These are phyloP conservation scores for Psettodes erumei DNA, from an alignment of 2,113 vertebrate genomes.

Conservation along the genomic window DNA sequence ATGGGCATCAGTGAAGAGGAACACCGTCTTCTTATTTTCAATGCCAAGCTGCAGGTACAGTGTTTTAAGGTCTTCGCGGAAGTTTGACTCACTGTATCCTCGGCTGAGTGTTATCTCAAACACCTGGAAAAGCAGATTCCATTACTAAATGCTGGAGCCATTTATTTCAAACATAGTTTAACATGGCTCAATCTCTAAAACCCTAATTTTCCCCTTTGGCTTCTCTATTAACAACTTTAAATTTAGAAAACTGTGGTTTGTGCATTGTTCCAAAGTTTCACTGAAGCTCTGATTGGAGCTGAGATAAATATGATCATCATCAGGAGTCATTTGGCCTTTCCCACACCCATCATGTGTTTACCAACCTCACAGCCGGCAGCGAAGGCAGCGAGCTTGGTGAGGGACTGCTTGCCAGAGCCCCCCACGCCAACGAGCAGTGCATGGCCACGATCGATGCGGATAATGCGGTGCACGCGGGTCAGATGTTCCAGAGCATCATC, in stretches of 20 bases:
- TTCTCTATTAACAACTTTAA: not conserved
- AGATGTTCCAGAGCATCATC: slow-evolving; percentile 96
- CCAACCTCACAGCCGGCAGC: slow-evolving; percentile 91
- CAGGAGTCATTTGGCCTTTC: not conserved
- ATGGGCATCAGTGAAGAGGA: slow-evolving; percentile 94
- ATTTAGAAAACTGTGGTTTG: not conserved
- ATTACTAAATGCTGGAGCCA: not conserved
- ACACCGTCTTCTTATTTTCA: slow-evolving; percentile 89
- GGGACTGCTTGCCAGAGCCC: slow-evolving; percentile 94
- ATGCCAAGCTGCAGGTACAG: slow-evolving; percentile 91
- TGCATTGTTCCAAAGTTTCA: too few relatives aligned
- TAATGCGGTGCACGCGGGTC: slow-evolving; percentile 89
- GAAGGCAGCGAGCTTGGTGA: slow-evolving; percentile 90
- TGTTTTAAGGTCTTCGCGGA: slow-evolving; percentile 92
- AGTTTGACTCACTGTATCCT: slow-evolving; percentile 89
- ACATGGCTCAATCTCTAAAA: not conserved
- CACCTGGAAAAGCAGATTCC: slow-evolving; percentile 79
- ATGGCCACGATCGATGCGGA: slow-evolving; percentile 91
- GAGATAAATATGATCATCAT: not conserved
- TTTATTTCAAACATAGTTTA: not conserved
- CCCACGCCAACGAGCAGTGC: slow-evolving; percentile 92
- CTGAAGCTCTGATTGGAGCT: too few relatives aligned
- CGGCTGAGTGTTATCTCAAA: slow-evolving; percentile 93
- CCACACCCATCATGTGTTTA: not conserved
- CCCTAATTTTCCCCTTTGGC: not conserved